Base-by-base conservation (phyloP, 92 coral and sea anemone species). In the Epizoanthus rinbou region DNA sequence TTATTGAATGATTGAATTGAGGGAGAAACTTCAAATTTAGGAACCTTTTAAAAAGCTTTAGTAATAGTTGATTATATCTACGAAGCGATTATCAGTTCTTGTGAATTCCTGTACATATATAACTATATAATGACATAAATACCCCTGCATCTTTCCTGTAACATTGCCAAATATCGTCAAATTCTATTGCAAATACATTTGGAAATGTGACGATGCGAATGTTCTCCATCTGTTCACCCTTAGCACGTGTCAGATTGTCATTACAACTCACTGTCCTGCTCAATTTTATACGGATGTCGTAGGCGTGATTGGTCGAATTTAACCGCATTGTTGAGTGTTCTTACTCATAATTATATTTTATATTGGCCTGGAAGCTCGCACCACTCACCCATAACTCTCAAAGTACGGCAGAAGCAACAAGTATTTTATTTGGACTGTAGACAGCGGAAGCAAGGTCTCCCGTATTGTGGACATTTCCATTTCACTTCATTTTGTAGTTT, bases 141-240 rank as follows among this genome's bases (percentile, higher is more conserved):
- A 50, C 14, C 13, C 8, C 22, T 11, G 5, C 17, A 4, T 64
- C 35, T 28, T 64, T 64, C 17, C 22, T 25, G 39, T 25, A 64
- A 64, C 39, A 64, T 23, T 64, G 41, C 41, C 18, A 25, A 64
- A 64, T 8, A 25, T 64, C 33, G 18, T 25, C 0, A 64, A 8
- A 28, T 18, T 33, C 16, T 6, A 11, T 19, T 64, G 69, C 28
- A 25, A 13, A 25, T 64, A 15, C 11, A 1, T 11, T 68, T 68
- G n/a, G n/a, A 14, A 67, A 68, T 13, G 31, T 31, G 6, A 25
- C 50, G 73, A 28, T 68, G 73, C 82, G 62, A 78, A n/a, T 78
- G 70, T 16, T 9, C 58, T 5, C 82, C 72, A 78, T 78, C 82
- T 78, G 82, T 78, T 57, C 64, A 22, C 64, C 43, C 41, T 78